Conservation (phyloP, 2,113 vertebrate genomes). For the Nipponia nippon region DNA sequence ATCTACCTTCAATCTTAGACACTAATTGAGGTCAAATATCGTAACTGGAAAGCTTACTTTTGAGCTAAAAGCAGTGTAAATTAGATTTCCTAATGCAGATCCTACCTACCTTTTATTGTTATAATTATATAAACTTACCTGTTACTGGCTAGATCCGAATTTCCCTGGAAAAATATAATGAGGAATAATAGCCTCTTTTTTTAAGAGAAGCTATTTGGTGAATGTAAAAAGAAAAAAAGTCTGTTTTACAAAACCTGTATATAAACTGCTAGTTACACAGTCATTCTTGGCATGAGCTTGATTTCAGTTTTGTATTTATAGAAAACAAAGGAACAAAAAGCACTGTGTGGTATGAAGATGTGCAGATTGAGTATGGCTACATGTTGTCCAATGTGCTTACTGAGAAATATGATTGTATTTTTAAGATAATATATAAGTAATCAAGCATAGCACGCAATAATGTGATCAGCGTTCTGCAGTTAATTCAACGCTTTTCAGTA, state of each 20-base stretch:
- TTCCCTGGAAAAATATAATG: not conserved
- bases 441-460: not conserved
- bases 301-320: not conserved
- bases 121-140: not conserved
- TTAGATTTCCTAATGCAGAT: not conserved
- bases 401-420: not conserved
- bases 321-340: not conserved
- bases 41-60: not conserved
- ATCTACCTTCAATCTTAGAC: not conserved
- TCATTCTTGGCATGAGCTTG: not conserved
- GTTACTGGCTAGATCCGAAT: not conserved
- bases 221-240: not conserved
- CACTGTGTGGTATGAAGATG: not conserved
- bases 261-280: not conserved
- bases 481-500: not conserved
- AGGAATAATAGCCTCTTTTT: not conserved
- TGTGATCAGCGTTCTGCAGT: not conserved
- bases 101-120: not conserved
- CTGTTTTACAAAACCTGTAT: not conserved
- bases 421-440: not conserved
- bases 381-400: rapidly evolving
- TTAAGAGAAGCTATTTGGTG: not conserved
- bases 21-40: not conserved
- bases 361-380: not conserved
- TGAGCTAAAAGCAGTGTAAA: not conserved